Conservation (phyloP, 2,113 vertebrate genomes). For the Micronisus gabar region DNA sequence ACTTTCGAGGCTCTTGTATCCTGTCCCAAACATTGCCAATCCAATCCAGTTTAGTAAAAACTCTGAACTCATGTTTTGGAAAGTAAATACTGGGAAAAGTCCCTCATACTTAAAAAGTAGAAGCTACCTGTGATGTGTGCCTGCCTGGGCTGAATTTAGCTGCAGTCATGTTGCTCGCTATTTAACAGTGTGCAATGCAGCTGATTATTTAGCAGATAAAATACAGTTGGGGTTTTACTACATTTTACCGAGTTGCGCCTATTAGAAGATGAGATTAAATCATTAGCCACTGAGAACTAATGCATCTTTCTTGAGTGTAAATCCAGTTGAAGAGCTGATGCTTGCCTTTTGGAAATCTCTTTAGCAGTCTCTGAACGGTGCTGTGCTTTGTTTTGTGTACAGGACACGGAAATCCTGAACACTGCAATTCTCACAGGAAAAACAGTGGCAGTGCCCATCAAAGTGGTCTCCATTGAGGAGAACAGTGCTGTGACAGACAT, state of each 20-base stretch:
- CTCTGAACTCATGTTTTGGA: background rate
- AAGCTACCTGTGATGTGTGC: background rate
- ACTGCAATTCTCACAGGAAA: constrained; percentile 91
- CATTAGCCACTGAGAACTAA: background rate
- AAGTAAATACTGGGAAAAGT: background rate
- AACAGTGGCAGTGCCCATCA: constrained; percentile 87
- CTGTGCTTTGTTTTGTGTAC: background rate
- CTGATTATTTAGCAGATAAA: background rate
- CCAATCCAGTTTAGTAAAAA: background rate
- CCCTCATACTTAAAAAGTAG: background rate
- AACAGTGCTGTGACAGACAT: constrained; percentile 82
- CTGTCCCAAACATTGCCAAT: background rate
- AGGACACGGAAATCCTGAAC: constrained; percentile 94
- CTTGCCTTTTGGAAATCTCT: background rate
- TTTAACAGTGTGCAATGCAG: background rate
- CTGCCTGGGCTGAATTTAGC: background rate
- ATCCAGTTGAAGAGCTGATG: background rate
- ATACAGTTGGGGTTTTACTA: rapidly evolving
- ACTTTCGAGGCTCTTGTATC: background rate
- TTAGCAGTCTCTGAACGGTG: background rate
- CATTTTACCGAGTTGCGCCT: background rate
- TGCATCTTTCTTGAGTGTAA: background rate
- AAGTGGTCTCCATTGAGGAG: constrained; percentile 86
- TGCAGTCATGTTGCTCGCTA: background rate
- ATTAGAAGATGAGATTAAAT: rapidly evolving